Conservation (phyloP, 1,140 invertebrate genomes). For the Cotesia vestalis region DNA sequence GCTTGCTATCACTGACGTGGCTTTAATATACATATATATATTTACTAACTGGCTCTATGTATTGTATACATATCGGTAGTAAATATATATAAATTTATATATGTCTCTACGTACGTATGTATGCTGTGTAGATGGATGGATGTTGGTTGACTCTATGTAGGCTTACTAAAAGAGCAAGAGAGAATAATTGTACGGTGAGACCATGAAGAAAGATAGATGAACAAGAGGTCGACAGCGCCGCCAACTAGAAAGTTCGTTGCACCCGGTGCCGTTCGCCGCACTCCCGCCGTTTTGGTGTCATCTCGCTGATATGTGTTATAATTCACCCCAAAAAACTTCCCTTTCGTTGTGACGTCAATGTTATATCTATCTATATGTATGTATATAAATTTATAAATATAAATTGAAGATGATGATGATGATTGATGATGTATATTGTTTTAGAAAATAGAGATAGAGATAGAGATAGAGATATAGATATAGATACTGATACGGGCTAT, state of each 20-base stretch:
- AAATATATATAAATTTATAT: neutral
- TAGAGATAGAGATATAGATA: no score
- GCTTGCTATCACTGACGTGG: slow-evolving; percentile 11
- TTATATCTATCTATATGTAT: neutral
- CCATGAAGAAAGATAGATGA: slow-evolving; percentile 28
- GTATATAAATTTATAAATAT: no score
- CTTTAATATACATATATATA: no score
- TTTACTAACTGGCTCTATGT: slow-evolving; percentile 1
- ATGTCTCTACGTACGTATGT: no score
- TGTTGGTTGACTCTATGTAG: neutral
- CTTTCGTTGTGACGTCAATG: slow-evolving; percentile 13
- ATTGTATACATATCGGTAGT: neutral
- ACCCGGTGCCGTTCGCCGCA: slow-evolving; percentile 59
- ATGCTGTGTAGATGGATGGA: neutral
- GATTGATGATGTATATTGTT: no score
- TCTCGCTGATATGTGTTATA: neutral
- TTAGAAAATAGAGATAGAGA: no score
- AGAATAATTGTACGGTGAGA: slow-evolving; percentile 33
- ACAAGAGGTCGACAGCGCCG: slow-evolving; percentile 25
- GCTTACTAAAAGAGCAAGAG: neutral
- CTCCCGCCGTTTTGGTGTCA: slow-evolving; percentile 38
- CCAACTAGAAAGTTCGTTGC: slow-evolving; percentile 57
- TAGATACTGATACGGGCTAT: no score
- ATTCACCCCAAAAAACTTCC: slow-evolving; percentile 22
- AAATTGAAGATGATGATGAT: no score